Evolutionary conservation across 2,113 vertebrate species (phyloP), one percentile per base, ranked within the genome.

Genomic region (Panthera tigris): DNA sequence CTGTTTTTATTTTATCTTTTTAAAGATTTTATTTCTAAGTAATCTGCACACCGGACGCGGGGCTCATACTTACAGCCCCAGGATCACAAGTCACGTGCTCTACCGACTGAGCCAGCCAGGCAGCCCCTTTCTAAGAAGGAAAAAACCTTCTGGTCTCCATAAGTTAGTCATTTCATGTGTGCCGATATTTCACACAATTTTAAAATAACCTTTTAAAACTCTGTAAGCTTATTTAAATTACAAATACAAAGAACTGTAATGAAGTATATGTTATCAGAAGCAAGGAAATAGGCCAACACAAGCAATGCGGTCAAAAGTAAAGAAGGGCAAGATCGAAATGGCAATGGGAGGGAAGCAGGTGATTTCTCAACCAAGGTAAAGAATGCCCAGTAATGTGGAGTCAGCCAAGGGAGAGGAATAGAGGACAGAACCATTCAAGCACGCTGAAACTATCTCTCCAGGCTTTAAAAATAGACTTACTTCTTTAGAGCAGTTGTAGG

Each of bases 141-240:
- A 21, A 48, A 78, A 92, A 57, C 29, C 4, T 31, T 81, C 31
- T 88, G 33, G 55, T 94, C 45, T 91, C 31, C 41, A 31, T 74
- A 85, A 92, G 25, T 94, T 41, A 78, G 23, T 91, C 55, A 76
- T 87, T 97, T 97, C 33, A 84, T 71, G 19, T 69, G 57, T 69
- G 36, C 45, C 73, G 71, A 15, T 57, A 84, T 74, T 78, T 90
- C 86, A 86, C 16, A 97, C 89, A 87, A 80, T 87, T 83, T 83
- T 92, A 25, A 93, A 80, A 82, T 78, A 61, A 16, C 4, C 15
- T 94, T 80, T 83, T 68, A 27, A 90, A 36, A 95, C 83, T 36
- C 68, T 48, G 74, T 69, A 78, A 81, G 18, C 12, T 36, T 85
- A 82, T 57, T 88, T 94, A 63, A 91, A 36, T 88, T 88, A 76